Evolutionary conservation across 2,888 invertebrate genomes (phyloP).

Genomic region (Lissonota sp.): DNA sequence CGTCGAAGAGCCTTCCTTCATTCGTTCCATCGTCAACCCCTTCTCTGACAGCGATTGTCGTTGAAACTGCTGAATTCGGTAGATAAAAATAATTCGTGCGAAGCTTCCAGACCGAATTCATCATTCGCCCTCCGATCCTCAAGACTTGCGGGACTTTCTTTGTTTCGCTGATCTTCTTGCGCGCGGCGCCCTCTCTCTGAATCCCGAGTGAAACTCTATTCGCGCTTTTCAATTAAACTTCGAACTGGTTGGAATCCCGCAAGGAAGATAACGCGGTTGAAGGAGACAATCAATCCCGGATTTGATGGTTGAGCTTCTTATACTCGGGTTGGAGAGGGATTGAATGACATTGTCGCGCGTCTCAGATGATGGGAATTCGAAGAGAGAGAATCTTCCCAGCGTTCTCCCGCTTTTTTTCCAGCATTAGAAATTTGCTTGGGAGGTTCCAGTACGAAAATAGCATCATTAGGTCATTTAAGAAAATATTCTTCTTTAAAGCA

Average conservation of each 20-base stretch:
- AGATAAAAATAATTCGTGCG: constrained; percentile 74
- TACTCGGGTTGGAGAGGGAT: not conserved
- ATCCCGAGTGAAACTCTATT: constrained; percentile 47
- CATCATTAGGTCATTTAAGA: not conserved
- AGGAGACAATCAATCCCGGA: constrained; percentile 66
- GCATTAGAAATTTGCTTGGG: not conserved
- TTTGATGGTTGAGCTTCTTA: constrained; percentile 61
- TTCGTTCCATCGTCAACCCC: constrained; percentile 13
- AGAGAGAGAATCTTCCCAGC: not conserved
- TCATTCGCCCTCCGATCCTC: constrained; percentile 34
- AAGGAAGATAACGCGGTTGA: constrained; percentile 44
- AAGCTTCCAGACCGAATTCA: constrained; percentile 57
- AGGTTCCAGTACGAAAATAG: not conserved
- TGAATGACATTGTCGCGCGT: constrained; percentile 35
- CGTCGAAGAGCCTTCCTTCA: not conserved
- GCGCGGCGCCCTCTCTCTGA: constrained; percentile 30
- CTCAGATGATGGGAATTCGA: not conserved
- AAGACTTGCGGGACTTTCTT: constrained; percentile 53
- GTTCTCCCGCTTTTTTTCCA: not conserved
- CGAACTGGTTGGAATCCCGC: constrained; percentile 54
- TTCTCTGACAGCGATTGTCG: constrained; percentile 45
- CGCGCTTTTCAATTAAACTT: constrained; percentile 71
- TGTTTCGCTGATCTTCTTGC: constrained; percentile 63
- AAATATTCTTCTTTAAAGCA: constrained; percentile 8
- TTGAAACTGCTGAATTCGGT: constrained; percentile 65